phyloP scores from a whole-genome alignment of 2,888 invertebrate genomes.

The Sesia apiformis region DNA sequence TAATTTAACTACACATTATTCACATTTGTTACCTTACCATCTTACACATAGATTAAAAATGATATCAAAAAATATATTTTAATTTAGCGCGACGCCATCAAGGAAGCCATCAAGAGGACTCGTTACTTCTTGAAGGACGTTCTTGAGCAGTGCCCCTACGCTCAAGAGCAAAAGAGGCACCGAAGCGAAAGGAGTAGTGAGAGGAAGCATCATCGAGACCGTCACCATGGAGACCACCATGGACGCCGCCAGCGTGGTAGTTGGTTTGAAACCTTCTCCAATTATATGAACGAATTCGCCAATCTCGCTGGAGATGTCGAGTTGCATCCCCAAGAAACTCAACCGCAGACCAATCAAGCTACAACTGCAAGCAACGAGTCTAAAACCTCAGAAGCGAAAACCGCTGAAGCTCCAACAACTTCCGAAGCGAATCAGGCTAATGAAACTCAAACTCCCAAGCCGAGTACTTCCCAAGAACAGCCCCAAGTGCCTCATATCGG shows the following conservation, averaged over 20 bases:
- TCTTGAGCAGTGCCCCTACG: constrained; percentile 26
- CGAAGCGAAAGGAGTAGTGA: constrained; percentile 31
- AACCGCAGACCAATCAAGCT: constrained; percentile 8
- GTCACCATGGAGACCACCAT: constrained; percentile 12
- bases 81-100: constrained; percentile 40
- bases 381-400: constrained; percentile 7
- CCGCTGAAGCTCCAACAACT: constrained; percentile 1
- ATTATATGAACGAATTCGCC: constrained; percentile 70
- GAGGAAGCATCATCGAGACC: constrained; percentile 21
- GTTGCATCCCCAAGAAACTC: constrained; percentile 15
- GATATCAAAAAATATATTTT: background rate
- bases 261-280: constrained; percentile 65
- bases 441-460: constrained; percentile 5
- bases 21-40: no score
- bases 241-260: constrained; percentile 30
- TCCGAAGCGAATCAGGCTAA: background rate
- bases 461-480: background rate
- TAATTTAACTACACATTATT: no score
- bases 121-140: constrained; percentile 45
- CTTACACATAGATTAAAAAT: no score
- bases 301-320: constrained; percentile 60
- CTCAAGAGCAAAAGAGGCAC: constrained; percentile 21
- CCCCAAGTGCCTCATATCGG: constrained; percentile 9
- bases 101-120: constrained; percentile 49
- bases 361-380: constrained; percentile 3